Evolutionary conservation across 30 jellyfish, hydroid and myxozoan genomes (phyloP).

Genomic region (Aurelia coerulea): DNA sequence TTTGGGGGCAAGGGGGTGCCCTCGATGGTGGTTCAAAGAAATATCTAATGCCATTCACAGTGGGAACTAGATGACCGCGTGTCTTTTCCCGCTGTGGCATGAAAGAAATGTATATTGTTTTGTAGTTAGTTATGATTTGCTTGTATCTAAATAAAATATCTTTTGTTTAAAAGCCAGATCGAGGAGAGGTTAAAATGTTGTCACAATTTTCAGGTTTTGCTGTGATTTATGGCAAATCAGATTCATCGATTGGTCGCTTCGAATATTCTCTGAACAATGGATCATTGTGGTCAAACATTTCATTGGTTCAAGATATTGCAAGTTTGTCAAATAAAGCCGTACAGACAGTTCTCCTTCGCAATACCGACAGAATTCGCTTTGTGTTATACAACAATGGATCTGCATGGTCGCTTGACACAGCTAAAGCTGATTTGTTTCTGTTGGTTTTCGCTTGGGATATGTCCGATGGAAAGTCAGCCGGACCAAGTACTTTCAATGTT

Average conservation of each 20-base stretch:
- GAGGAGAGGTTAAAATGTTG: too few species aligned
- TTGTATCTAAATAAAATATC: too few species aligned
- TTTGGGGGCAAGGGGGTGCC: too few species aligned
- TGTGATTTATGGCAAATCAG: not conserved
- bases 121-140: too few species aligned
- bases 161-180: too few species aligned
- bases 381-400: not conserved
- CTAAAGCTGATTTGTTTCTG: not conserved
- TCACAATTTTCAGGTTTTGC: not conserved
- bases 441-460: slow-evolving; percentile 35
- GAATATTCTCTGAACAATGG: not conserved
- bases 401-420: slow-evolving; percentile 20
- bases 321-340: not conserved
- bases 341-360: not conserved
- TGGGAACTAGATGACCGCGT: too few species aligned
- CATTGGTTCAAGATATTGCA: not conserved
- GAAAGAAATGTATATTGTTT: too few species aligned
- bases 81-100: too few species aligned
- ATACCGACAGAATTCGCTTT: slow-evolving; percentile 15
- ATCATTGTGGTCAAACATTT: not conserved
- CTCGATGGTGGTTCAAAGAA: too few species aligned
- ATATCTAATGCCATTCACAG: too few species aligned
- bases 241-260: not conserved
- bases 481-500: slow-evolving; percentile 4
- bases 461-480: slow-evolving; percentile 22